Base-by-base conservation (phyloP, 2,888 invertebrate genomes). In the Philereme vetulata region DNA sequence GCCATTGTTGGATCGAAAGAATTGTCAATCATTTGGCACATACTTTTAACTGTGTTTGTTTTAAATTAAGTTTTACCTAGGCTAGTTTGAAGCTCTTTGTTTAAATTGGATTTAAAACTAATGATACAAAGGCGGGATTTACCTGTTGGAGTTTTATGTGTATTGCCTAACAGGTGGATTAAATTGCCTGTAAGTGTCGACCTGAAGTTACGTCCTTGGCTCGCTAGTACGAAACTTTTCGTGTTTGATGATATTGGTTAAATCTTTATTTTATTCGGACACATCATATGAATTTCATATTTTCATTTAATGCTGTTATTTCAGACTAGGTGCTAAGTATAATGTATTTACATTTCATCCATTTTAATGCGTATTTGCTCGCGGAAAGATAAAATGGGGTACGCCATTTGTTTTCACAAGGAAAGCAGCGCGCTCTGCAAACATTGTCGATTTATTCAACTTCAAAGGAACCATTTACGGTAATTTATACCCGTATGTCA, bases 401-500 rank as follows among this genome's bases (percentile, higher is more conserved):
- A 38, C 56, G 40, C 36, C 45, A 50, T 62, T 58, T 51, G 51
- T 58, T 58, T 58, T 42, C 32, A 49, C 44, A 42, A 51, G 48
- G 55, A 60, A 64, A 51, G 36, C 49, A 60, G 36, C 48, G 42
- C 44, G 47, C 60, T 62, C 47, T 58, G 58, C 49, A 60, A 57
- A 51, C 48, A 64, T 59, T 57, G 60, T 62, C 59, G 58, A 61
- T 67, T 65, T 64, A 64, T 67, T 51, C 38, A 64, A 67, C 62
- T 65, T 57, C 60, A 58, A 57, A 60, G 62, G 54, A 54, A 62
- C 36, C 48, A 54, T 69, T 65, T 65, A 61, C 56, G 56, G 56
- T 43, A 58, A 64, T 67, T 60, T 64, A 60, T 70, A 51, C 59
- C 55, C 66, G 65, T 66, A 71, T 66, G 68, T 65, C 66, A 67